These are phyloP conservation scores for Oscheius sp. DNA, from an alignment of 2,888 invertebrate genomes.

Conservation along the genomic window DNA sequence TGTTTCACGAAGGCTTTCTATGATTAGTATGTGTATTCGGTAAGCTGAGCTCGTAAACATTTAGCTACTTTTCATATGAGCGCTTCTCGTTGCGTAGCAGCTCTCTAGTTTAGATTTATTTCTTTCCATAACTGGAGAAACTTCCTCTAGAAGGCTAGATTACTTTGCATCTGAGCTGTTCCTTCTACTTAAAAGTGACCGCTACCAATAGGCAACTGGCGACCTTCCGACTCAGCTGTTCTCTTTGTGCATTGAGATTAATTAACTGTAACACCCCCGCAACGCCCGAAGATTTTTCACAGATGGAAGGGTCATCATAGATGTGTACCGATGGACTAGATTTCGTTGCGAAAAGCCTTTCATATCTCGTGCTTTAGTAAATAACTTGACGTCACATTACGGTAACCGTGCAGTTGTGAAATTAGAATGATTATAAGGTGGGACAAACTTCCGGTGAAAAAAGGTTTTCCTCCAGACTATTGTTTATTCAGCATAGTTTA, in stretches of 20 bases:
- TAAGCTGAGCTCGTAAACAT: too few relatives aligned
- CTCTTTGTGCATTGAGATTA: not conserved
- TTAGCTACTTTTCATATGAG: too few relatives aligned
- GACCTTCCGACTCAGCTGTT: constrained; percentile 6
- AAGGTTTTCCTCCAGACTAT: not conserved
- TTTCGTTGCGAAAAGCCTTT: constrained; percentile 11
- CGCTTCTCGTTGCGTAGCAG: too few relatives aligned
- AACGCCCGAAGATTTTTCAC: too few relatives aligned
- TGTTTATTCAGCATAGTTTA: constrained; percentile 20
- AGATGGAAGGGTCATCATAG: too few relatives aligned
- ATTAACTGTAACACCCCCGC: not conserved
- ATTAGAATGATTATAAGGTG: not conserved
- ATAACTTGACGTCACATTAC: constrained; percentile 13
- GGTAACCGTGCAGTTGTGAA: too few relatives aligned
- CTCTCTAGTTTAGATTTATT: too few relatives aligned
- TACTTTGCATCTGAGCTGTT: too few relatives aligned
- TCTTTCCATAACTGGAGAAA: too few relatives aligned
- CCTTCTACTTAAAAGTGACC: not conserved
- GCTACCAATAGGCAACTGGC: not conserved
- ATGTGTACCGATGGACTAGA: not conserved
- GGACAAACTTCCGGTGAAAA: not conserved
- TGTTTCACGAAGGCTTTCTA: too few relatives aligned
- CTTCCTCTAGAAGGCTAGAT: too few relatives aligned
- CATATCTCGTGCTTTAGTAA: constrained; percentile 1
- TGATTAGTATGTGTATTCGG: too few relatives aligned